These are phyloP conservation scores for Podarcis raffonei DNA, from an alignment of 2,113 vertebrate genomes.

Conservation along the genomic window DNA sequence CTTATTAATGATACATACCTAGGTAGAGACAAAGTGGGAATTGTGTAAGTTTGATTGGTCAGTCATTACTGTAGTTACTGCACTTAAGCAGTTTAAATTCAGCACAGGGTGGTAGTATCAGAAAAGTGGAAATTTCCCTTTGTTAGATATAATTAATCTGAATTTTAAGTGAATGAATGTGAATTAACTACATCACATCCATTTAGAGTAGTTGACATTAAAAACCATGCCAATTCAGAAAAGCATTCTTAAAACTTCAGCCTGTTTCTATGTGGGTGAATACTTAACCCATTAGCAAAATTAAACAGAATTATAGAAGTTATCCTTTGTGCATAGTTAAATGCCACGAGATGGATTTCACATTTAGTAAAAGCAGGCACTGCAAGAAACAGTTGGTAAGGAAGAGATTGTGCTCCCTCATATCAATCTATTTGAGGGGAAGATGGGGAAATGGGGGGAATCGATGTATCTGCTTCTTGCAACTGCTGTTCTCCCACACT, in stretches of 20 bases:
- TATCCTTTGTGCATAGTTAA: slow-evolving; percentile 80
- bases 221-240: slow-evolving; percentile 62
- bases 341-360: slow-evolving; percentile 80
- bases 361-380: slow-evolving; percentile 79
- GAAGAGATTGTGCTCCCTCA: slow-evolving; percentile 70
- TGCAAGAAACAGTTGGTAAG: slow-evolving; percentile 74
- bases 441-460: slow-evolving; percentile 12
- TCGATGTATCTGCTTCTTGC: slow-evolving; percentile 54
- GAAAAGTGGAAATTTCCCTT: slow-evolving; percentile 69
- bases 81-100: slow-evolving; percentile 32
- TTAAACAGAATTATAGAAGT: slow-evolving; percentile 77
- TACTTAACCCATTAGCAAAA: slow-evolving; percentile 80
- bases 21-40: slow-evolving; percentile 56
- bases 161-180: slow-evolving; percentile 66
- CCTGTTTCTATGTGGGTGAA: slow-evolving; percentile 79
- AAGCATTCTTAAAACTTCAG: slow-evolving; percentile 70
- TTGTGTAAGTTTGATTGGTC: slow-evolving; percentile 52
- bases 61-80: slow-evolving; percentile 57
- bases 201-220: slow-evolving; percentile 44
- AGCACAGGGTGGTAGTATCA: slow-evolving; percentile 27
- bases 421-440: slow-evolving; percentile 53
- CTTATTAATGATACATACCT: slow-evolving; percentile 63
- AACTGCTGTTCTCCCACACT: slow-evolving; percentile 70
- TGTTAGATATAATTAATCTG: slow-evolving; percentile 65
- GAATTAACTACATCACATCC: slow-evolving; percentile 67